phyloP scores from a whole-genome alignment of 2,797 vertebrate species.

The Cetoscarus ocellatus region DNA sequence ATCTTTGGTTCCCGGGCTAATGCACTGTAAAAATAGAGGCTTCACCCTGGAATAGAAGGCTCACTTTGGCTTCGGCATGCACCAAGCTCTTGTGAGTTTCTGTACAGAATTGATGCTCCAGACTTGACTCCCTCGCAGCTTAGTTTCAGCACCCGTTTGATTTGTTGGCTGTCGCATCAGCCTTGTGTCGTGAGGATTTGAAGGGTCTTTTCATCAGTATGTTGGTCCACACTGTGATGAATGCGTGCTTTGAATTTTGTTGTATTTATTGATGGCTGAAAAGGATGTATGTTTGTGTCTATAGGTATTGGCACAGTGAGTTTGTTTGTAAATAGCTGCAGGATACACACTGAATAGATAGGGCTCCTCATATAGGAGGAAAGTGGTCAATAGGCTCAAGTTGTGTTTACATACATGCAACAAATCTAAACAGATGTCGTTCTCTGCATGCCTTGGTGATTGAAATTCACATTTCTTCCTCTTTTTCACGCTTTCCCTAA shows the following conservation, averaged over 20 bases:
- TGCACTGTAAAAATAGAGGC: slow-evolving; percentile 14
- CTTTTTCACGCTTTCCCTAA: slow-evolving; percentile 14
- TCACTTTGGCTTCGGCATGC: slow-evolving; percentile 1
- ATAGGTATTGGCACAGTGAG: neutral
- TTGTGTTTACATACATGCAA: slow-evolving; percentile 11
- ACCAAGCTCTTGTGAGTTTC: slow-evolving; percentile 1
- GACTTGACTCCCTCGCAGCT: slow-evolving; percentile 20
- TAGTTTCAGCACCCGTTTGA: slow-evolving; percentile 39
- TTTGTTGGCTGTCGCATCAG: slow-evolving; percentile 60
- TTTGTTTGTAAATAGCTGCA: neutral
- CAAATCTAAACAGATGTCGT: slow-evolving; percentile 30
- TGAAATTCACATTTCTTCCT: slow-evolving; percentile 16
- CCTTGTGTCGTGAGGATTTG: slow-evolving; percentile 64
- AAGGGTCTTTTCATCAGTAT: slow-evolving; percentile 55
- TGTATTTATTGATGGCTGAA: slow-evolving; percentile 19
- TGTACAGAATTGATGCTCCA: slow-evolving; percentile 13
- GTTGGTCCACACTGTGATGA: slow-evolving; percentile 34
- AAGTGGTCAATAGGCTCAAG: neutral
- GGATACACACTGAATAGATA: neutral
- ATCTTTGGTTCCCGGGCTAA: slow-evolving; percentile 21
- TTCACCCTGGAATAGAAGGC: slow-evolving; percentile 9
- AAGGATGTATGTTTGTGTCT: slow-evolving; percentile 5
- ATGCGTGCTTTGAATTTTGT: slow-evolving; percentile 33
- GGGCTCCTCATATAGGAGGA: slow-evolving; percentile 4
- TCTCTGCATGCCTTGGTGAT: slow-evolving; percentile 1